Evolutionary conservation across 2,113 vertebrate species (phyloP), one percentile per base, ranked within the genome.

Genomic region (Anseranas semipalmata): DNA sequence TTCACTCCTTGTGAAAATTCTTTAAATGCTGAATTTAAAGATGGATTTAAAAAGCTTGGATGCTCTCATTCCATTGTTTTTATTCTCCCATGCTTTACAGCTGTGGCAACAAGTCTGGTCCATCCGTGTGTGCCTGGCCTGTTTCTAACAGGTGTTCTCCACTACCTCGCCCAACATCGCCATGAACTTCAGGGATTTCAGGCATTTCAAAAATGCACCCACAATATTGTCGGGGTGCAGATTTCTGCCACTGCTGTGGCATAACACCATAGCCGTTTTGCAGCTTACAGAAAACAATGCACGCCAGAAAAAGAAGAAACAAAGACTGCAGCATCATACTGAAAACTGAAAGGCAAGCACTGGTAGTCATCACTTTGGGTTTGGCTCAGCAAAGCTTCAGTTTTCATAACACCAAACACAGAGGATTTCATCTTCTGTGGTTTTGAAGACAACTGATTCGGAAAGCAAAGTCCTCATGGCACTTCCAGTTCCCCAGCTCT

Each of bases 21-120:
- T 70, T 79, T 62, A 92, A 33, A 76, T 46, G 71, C 17, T 62
- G 30, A 83, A 95, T 60, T 87, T 73, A 89, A 87, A 83, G 53
- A 4, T 11, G 15, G 45, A 87, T 87, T 76, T 62, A 30, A 77
- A 87, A 91, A 95, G 32, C 32, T 53, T 45, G n/a, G n/a, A 46
- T 7, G 14, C 24, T 66, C 10, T 67, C 22, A 77, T 68, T 60
- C 27, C 59, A 8, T 19, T 68, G 8, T 37, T 77, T 88, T 58
- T 39, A 73, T 45, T 43, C 50, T 88, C 59, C 28, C 58, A 24
- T 9, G 20, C 39, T 87, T 75, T 62, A 76, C 48, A 66, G 6
- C 1, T 45, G 39, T 35, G 21, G 35, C 45, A 89, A 50, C 75
- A 71, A 74, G 21, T 60, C 16, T 10, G 22, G 50, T 15, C 73